Conservation (phyloP, 2,888 invertebrate species). For the Reticulitermes lucifugus region DNA sequence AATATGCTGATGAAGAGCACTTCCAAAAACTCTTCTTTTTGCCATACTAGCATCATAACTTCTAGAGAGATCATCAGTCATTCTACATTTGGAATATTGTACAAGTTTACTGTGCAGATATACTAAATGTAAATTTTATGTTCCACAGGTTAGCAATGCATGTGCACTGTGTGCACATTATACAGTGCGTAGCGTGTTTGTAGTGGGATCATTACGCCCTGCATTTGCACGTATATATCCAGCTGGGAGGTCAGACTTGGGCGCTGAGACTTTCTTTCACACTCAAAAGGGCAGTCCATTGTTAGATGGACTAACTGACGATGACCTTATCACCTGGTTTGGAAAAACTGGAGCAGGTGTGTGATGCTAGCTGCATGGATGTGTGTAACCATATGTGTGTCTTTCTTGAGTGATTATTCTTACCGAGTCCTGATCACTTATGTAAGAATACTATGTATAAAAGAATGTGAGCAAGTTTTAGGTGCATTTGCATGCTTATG, state of each 20-base stretch:
- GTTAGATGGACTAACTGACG: conserved; percentile 72
- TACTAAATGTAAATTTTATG: neutral
- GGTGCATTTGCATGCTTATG: no score
- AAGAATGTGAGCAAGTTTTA: no score
- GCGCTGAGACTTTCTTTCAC: conserved; percentile 75
- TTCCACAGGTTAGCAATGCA: conserved; percentile 67
- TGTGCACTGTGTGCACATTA: conserved; percentile 75
- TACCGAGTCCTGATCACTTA: no score
- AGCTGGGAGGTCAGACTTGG: conserved; percentile 71
- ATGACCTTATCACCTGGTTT: conserved; percentile 76
- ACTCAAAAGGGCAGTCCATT: conserved; percentile 71
- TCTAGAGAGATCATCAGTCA: no score
- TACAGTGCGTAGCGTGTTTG: conserved; percentile 70
- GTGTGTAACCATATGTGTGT: no score
- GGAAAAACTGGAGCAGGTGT: conserved; percentile 66
- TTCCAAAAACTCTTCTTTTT: no score
- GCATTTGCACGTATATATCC: conserved; percentile 74
- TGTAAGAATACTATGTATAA: no score
- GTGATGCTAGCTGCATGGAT: neutral
- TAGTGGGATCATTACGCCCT: conserved; percentile 72
- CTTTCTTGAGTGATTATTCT: no score
- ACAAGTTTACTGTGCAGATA: neutral
- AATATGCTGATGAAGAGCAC: no score
- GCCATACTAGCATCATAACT: no score
- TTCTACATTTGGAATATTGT: neutral